phyloP scores from a whole-genome alignment of 2,888 invertebrate species.

The Heteromurus nitidus region DNA sequence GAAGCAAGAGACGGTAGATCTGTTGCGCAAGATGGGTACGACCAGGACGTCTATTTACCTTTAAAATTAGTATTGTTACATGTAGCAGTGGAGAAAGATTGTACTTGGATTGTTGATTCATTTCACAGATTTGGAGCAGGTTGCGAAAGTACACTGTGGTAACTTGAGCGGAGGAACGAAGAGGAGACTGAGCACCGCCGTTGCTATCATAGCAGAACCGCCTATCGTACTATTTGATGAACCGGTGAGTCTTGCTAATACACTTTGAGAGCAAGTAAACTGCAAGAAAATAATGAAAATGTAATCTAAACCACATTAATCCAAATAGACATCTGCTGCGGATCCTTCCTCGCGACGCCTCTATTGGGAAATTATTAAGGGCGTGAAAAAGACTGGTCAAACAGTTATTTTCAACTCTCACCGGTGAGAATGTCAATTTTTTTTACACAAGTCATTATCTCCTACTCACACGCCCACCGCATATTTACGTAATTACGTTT shows the following conservation, averaged over 20 bases:
- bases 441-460: no score
- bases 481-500: not conserved
- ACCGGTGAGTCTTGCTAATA: slow-evolving; percentile 7
- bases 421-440: not conserved
- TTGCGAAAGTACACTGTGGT: not conserved
- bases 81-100: not conserved
- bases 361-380: slow-evolving; percentile 36
- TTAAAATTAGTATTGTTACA: no score
- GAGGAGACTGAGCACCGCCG: not conserved
- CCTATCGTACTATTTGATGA: slow-evolving; percentile 34
- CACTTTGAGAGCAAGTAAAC: no score
- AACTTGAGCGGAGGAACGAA: slow-evolving; percentile 12
- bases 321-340: slow-evolving; percentile 27
- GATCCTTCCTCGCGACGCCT: slow-evolving; percentile 22
- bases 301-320: no score
- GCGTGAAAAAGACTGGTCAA: slow-evolving; percentile 6
- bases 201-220: slow-evolving; percentile 19
- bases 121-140: not conserved
- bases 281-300: no score
- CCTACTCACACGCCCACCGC: not conserved
- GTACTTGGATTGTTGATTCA: not conserved
- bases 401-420: slow-evolving; percentile 42
- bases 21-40: slow-evolving; percentile 22
- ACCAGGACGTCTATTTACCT: no score
- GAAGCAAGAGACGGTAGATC: not conserved